Base-by-base conservation (phyloP, 2,113 vertebrate species). In the Sturnus vulgaris region DNA sequence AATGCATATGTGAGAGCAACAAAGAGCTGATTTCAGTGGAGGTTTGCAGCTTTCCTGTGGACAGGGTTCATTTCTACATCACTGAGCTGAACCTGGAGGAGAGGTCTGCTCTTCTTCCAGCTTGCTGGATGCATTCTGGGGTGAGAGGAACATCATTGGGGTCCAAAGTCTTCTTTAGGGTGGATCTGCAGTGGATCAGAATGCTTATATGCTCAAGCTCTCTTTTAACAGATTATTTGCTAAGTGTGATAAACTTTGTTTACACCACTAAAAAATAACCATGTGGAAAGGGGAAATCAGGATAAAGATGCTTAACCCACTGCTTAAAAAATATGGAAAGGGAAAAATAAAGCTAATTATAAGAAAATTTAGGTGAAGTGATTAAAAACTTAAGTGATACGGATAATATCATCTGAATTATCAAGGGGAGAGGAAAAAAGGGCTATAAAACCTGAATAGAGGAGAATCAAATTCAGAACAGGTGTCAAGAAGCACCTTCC, bases 401-500 rank as follows among this genome's bases (percentile, higher is more conserved):
- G 6, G 86, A 60, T 92, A 90, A 76, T 87, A 85, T 91, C 46
- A 92, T 80, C 69, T 57, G 7, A 89, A 82, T 95, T 89, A 92
- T 3, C 10, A 47, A 60, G 23, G 86, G 85, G 40, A 96, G 81
- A 94, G 56, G 78, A 82, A 35, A 35, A 46, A 83, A 76, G 42
- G 61, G 49, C 77, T 85, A 55, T 96, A 95, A 97, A 95, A 90
- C 69, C 37, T 88, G 93, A 95, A 88, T 44, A 93, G 68, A 88
- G 55, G 76, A 90, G 50, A 86, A 90, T 78, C 61, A 20, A 24
- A 91, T 93, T 68, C 50, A 35, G 86, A 97, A 85, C 85, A 94
- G 91, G 92, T 95, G 92, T 97, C 86, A 79, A 92, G 78, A 88
- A 97, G 53, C 12, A 14, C 50, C 84, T 95, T 81, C 60, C 90